Percentiles rank a stretch among this genome's conserved stretches.
Evolutionary conservation across 2,797 vertebrate species (phyloP).

Genomic region (Scleropages formosus): DNA sequence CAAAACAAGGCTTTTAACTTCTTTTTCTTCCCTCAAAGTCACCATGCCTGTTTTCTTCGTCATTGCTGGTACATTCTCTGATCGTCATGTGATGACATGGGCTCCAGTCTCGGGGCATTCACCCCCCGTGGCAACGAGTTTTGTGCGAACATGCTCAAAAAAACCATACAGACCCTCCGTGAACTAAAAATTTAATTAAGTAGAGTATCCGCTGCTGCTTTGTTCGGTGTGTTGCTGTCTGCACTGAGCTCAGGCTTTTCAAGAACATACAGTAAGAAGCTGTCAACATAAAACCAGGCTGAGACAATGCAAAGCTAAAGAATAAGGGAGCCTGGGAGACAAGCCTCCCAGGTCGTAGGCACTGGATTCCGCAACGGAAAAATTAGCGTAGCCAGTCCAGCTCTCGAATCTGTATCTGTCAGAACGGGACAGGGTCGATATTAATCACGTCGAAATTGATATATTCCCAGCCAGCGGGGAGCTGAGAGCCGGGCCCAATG

Average conservation of each 20-base stretch:
- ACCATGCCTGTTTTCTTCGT: too few species aligned
- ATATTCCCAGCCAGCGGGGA: constrained; percentile 27
- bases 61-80: too few species aligned
- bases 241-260: not conserved
- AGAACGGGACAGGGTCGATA: constrained; percentile 23
- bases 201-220: not conserved
- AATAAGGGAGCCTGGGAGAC: not conserved
- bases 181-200: constrained; percentile 24
- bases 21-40: too few species aligned
- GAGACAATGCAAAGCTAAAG: constrained; percentile 13
- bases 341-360: not conserved
- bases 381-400: constrained; percentile 21
- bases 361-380: constrained; percentile 3
- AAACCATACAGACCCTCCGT: not conserved
- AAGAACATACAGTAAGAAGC: constrained; percentile 4
- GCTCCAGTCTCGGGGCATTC: too few species aligned
- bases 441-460: constrained; percentile 31
- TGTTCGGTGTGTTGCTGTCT: not conserved
- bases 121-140: too few species aligned
- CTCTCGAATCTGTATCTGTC: constrained; percentile 23
- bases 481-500: not conserved
- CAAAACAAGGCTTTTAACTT: too few species aligned
- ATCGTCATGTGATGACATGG: too few species aligned
- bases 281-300: constrained; percentile 18
- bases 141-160: not conserved